Evolutionary conservation across 2,797 vertebrate species (phyloP).

Genomic region (Carcharodon carcharias): DNA sequence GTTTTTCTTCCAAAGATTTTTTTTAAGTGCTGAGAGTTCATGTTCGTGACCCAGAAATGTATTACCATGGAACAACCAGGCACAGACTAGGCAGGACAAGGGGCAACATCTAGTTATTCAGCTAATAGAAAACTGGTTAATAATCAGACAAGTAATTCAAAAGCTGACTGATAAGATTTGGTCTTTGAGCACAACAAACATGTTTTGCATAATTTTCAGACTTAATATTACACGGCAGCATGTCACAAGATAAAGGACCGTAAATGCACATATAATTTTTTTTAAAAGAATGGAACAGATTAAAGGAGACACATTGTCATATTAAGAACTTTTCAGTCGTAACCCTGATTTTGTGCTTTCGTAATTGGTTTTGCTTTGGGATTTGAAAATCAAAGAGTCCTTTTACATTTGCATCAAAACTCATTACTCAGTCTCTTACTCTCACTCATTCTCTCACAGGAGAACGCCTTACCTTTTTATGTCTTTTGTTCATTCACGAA

Average conservation of each 20-base stretch:
- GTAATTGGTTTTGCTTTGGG: background rate
- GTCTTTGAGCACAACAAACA: background rate
- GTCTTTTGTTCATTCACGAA: background rate
- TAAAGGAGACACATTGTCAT: background rate
- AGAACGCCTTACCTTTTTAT: background rate
- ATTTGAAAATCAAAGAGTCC: background rate
- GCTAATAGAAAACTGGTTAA: background rate
- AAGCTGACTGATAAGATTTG: conserved; percentile 16
- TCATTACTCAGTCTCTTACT: background rate
- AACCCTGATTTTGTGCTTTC: background rate
- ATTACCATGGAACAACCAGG: background rate
- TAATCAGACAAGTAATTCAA: conserved; percentile 9
- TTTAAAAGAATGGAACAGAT: background rate
- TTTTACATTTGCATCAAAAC: conserved; percentile 17
- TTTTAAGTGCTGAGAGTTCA: background rate
- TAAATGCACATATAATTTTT: background rate
- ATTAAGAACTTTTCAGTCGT: background rate
- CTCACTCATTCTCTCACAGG: background rate
- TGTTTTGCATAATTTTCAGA: conserved; percentile 5
- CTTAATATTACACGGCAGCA: background rate
- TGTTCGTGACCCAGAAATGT: background rate
- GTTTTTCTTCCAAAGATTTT: background rate
- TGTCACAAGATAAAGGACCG: background rate
- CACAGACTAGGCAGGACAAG: background rate
- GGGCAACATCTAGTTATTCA: background rate